Conservation (phyloP, 2,797 vertebrate species). For the Buphagus erythrorhynchus region DNA sequence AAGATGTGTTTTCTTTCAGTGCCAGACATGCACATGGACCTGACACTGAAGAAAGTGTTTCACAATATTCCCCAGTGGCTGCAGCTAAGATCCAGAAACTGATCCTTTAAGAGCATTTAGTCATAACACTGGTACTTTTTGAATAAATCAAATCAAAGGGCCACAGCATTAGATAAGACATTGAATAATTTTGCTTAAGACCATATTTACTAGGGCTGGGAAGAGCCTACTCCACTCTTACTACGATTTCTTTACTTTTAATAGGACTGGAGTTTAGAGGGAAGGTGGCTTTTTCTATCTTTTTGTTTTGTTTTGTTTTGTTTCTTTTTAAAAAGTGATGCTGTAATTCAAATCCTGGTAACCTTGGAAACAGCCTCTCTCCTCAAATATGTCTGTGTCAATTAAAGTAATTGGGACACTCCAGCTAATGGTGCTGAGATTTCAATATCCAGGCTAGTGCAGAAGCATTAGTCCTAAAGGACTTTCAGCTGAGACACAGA, state of each 20-base stretch:
- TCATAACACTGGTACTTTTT: not conserved
- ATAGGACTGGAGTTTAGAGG: not conserved
- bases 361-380: slow-evolving; percentile 52
- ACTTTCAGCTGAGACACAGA: not conserved
- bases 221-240: not conserved
- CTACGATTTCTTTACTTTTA: not conserved
- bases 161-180: not conserved
- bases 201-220: not conserved
- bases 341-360: slow-evolving; percentile 30
- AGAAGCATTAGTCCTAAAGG: not conserved
- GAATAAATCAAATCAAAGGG: slow-evolving; percentile 10
- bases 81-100: not conserved
- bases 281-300: not conserved
- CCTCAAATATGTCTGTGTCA: slow-evolving; percentile 23
- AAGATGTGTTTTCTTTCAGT: not conserved
- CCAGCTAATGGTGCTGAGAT: slow-evolving; percentile 26
- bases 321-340: not conserved
- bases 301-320: no score
- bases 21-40: slow-evolving; percentile 1
- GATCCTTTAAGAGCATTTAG: not conserved
- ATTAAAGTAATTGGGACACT: slow-evolving; percentile 67
- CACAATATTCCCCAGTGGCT: not conserved
- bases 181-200: not conserved
- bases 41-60: not conserved
- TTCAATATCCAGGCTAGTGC: slow-evolving; percentile 29